These are phyloP conservation scores for Melinopterus prodromus DNA, from an alignment of 2,888 invertebrate genomes.

Conservation along the genomic window DNA sequence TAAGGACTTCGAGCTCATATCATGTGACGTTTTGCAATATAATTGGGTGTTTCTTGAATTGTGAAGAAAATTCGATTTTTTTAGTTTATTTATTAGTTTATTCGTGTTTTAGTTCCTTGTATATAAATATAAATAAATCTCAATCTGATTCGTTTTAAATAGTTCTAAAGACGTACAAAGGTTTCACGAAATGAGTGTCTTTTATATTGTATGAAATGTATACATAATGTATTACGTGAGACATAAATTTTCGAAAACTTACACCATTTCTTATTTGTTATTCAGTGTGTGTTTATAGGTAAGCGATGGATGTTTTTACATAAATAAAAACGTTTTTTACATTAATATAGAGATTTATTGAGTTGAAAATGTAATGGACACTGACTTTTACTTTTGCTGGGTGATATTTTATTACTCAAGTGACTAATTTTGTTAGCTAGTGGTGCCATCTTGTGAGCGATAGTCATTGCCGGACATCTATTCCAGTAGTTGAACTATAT, in stretches of 20 bases:
- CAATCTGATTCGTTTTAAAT: background rate
- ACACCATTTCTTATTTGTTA: background rate
- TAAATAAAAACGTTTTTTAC: background rate
- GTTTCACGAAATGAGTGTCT: background rate
- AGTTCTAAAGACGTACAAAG: background rate
- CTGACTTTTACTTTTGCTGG: no score
- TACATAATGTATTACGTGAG: background rate
- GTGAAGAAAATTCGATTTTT: background rate
- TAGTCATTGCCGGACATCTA: no score
- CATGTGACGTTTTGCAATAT: background rate
- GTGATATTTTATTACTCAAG: no score
- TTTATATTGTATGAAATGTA: background rate
- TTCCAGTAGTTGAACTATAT: no score
- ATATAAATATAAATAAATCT: background rate
- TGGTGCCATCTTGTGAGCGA: no score
- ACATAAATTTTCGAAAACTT: background rate
- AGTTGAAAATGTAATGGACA: no score
- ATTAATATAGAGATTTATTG: background rate
- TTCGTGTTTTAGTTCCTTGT: constrained; percentile 4
- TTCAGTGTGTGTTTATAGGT: background rate
- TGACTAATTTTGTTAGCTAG: no score
- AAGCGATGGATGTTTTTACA: background rate
- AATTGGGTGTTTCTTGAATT: background rate
- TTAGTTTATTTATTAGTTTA: background rate
- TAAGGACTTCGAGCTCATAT: background rate